Base-by-base conservation (phyloP, 2,888 invertebrate genomes). In the Hyles lineata region DNA sequence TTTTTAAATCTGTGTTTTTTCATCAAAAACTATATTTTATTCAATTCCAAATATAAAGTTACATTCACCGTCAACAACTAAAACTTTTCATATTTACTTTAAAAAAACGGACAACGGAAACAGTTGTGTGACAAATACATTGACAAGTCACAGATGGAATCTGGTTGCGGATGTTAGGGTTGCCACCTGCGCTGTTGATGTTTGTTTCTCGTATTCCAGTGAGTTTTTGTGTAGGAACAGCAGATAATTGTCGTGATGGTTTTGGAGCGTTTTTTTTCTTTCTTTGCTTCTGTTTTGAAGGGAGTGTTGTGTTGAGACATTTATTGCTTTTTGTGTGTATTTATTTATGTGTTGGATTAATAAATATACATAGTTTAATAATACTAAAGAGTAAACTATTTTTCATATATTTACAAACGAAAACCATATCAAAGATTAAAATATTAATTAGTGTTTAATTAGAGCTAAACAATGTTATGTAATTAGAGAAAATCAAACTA, bases 131-230 rank as follows among this genome's bases (percentile, higher is more conserved):
- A 72, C 71, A 76, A 76, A 76, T 73, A 77, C 72, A 73, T 70
- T 73, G 76, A 74, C 74, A 75, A 72, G 75, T 74, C 70, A 73
- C 76, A 76, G 74, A 77, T 77, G 76, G 60, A 72, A 62, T 62
- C 43, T 72, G 25, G 23, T 72, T 67, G 72, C 72, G 72, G 72
- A 72, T 72, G 72, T 67, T 55, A 62, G n/a, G 29, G 61, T 21
- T 32, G 63, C 63, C 72, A 67, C 72, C 63, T 67, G 23, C 25
- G 35, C 15, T 19, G n/a, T 62, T 19, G 19, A 52, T 52, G 52
- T 71, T 50, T 52, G 50, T 71, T 70, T 70, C 70, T 55, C 55
- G 55, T 55, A 55, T n/a, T 19, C 55, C n/a, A 17, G 29, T 43
- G 63, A 43, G 11, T 63, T 67, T 67, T 50, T 67, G n/a, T 67